Base-by-base conservation (phyloP, 2,113 vertebrate genomes). In the Ptilorrhoa leucosticta region DNA sequence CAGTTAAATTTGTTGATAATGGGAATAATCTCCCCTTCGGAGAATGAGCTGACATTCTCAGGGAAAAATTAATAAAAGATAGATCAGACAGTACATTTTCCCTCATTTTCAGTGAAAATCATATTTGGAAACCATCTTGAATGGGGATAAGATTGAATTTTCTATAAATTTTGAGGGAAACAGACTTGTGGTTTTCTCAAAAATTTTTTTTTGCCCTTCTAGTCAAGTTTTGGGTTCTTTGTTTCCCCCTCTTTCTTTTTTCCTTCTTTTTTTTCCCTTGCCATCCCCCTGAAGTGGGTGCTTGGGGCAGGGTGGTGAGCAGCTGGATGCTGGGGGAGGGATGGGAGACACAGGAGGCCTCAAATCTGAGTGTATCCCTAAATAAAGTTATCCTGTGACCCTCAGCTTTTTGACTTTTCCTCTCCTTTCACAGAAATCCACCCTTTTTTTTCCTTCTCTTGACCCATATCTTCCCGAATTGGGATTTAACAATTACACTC, bases 261-360 rank as follows among this genome's bases (percentile, higher is more conserved):
- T 16, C 12, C 5, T 42, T 30, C 5, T 10, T 40, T 76, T 61
- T 42, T 28, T 14, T n/a, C 14, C 30, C 21, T 64, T 53, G 10
- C 17, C 4, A 4, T 23, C 0, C 4, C 28, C 28, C 13, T 82
- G 39, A 13, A 28, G 37, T 1, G 20, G 11, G 11, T 17, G 22
- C 10, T 68, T 3, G 3, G 40, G 33, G 54, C 58, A 64, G 53
- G 28, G 8, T 44, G 30, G 17, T 13, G 81, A 66, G 50, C 1
- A 4, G 23, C 18, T 1, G 2, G 50, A 11, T 1, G 6, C 12
- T 1, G 3, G 5, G 51, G 53, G 15, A 72, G 60, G 0, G 0
- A 13, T 0, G 5, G 30, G 30, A 65, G 28, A 15, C 35, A 39
- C 45, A 79, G 9, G 28, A 26, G 10, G 11, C 16, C 44, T 30